Base-by-base conservation (phyloP, 1,140 invertebrate genomes). In the Cydia splendana region DNA sequence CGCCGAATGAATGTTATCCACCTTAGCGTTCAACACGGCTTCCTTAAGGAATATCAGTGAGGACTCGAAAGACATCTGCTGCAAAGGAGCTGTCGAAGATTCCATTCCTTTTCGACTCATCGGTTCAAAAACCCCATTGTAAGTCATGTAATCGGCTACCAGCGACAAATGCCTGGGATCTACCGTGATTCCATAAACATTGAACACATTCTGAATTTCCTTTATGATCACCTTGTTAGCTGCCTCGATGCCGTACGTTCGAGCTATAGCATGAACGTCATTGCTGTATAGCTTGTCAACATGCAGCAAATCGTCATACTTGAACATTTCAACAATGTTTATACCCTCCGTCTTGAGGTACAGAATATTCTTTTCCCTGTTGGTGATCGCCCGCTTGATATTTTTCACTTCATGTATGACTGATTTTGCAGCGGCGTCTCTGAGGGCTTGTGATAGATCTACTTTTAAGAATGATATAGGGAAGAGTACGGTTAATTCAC, bases 61-160 rank as follows among this genome's bases (percentile, higher is more conserved):
- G 1, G 98, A 98, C 93, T 99, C 99, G 86, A 99, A 99, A 2
- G 97, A 98, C 97, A 99, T 99, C 93, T 99, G 98, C 88, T 99
- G 99, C 2, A 99, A 91, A 0, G 98, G 97, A 4, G 98, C 99
- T 0, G 97, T 94, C 53, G 96, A 97, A 28, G 95, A 95, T 82
- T 97, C 96, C 95, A 99, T 98, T 6, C 98, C 98, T 86, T 95
- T 96, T 38, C 99, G 94, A 91, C 97, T 99, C 88, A 99, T 96
- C 0, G 98, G 97, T 86, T 96, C 95, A 84, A 97, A 99, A 10
- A 93, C 94, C 0, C 99, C 99, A 87, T 97, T 96, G 84, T 96
- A 98, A 0, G 98, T 99, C 99, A 99, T 99, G 88, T 99, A 99
- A 93, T 99, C 99, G 0, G 98, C 97, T 76, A 99, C 96, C 0